Base-by-base conservation (phyloP, 1,140 invertebrate species). In the Euwallacea fornicatus region DNA sequence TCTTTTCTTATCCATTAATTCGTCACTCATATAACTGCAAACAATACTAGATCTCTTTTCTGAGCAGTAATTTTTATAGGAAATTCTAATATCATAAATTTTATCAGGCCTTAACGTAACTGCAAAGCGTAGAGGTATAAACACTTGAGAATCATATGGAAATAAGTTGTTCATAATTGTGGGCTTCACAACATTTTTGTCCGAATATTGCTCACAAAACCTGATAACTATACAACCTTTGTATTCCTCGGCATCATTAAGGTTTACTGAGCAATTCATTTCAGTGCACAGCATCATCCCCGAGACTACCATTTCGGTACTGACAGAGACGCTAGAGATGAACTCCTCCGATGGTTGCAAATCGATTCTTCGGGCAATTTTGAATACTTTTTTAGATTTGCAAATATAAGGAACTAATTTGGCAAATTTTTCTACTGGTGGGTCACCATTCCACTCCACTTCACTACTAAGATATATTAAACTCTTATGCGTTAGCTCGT, bases 1-100 rank as follows among this genome's bases (percentile, higher is more conserved):
- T 41, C 63, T 64, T 46, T 73, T 70, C 4, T 70, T 66, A 66
- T 70, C 73, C 0, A 65, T 42, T 44, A 79, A 64, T 54, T 75
- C 72, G 58, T 75, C 66, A 43, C 68, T 70, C 78, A 79, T 79
- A 66, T 79, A 78, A 47, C 75, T 76, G 44, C 76, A 76, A 9
- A 71, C 69, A 16, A 75, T 42, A 69, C 76, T 66, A 21, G 74
- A 73, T 7, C 43, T 10, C 7, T 47, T 46, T 53, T 72, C 50
- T 7, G 47, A 47, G 41, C 66, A 44, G 9, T 60, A 54, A 69
- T 75, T 77, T 44, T 65, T 72, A 63, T 78, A 78, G 16, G 75
- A 74, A 55, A 79, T 73, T 69, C 71, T 66, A 70, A 79, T 76
- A 65, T 75, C 69, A 58, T 79, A 79, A 33, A 75, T 63, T 43